These are phyloP conservation scores for Sitobion miscanthi DNA, from an alignment of 1,140 invertebrate species.

Conservation along the genomic window DNA sequence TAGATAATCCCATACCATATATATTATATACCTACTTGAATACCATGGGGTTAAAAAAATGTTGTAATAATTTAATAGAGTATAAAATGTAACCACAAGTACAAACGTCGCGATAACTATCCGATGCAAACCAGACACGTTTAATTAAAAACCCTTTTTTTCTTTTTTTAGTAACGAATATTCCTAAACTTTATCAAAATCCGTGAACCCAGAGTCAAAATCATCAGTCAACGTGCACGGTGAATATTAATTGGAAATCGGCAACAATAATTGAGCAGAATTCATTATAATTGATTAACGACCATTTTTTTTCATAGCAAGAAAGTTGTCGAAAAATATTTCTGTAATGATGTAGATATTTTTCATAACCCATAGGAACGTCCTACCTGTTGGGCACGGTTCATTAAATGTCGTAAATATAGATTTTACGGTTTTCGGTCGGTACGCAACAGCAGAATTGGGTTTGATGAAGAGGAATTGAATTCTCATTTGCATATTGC, in stretches of 20 bases:
- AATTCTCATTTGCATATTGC: neutral
- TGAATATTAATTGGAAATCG: conserved; percentile 34
- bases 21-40: no score
- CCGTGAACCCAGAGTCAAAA: neutral
- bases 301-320: neutral
- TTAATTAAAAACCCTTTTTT: conserved; percentile 16
- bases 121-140: neutral
- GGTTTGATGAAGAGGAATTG: neutral
- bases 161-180: neutral
- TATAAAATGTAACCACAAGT: neutral
- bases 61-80: neutral
- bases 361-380: neutral
- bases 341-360: neutral
- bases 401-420: conserved; percentile 20
- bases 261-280: neutral
- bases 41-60: neutral
- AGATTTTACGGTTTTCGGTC: neutral
- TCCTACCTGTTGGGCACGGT: neutral
- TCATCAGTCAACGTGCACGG: neutral
- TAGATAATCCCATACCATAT: neutral
- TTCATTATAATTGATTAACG: conserved; percentile 13
- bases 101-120: neutral
- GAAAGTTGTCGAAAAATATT: conserved; percentile 13
- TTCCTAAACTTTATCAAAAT: neutral
- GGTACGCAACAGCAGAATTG: neutral